Percentiles rank a stretch among this genome's conserved stretches.
These are phyloP conservation scores for Meloidogyne chitwoodi DNA, from an alignment of 1,140 invertebrate genomes.

Conservation along the genomic window DNA sequence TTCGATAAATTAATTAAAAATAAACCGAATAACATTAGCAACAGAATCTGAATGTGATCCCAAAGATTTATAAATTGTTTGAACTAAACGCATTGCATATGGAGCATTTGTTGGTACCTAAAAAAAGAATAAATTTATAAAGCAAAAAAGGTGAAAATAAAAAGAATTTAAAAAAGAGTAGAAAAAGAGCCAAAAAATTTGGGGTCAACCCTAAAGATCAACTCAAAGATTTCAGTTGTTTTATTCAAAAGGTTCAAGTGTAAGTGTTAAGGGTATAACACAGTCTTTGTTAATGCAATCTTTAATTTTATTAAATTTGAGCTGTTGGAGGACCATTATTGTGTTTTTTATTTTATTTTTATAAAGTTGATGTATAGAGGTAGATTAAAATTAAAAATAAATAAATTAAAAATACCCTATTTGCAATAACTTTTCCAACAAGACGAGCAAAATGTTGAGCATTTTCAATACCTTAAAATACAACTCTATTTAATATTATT, in stretches of 20 bases:
- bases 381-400: neutral
- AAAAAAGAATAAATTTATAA: neutral
- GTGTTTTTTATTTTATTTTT: no score
- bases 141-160: no score
- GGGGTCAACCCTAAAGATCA: no score
- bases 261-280: no score
- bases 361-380: neutral
- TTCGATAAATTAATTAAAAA: no score
- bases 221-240: no score
- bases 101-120: conserved; percentile 40
- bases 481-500: neutral
- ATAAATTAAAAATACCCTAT: conserved; percentile 10
- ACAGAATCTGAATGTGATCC: conserved; percentile 36
- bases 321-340: no score
- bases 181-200: no score
- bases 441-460: conserved; percentile 42
- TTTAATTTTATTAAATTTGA: no score
- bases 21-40: conserved; percentile 19
- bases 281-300: no score
- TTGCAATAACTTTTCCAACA: conserved; percentile 40
- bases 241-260: no score
- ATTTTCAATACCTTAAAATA: conserved; percentile 43
- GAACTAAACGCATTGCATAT: conserved; percentile 46
- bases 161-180: no score
- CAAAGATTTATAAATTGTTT: conserved; percentile 45